Conservation (phyloP, 1,140 invertebrate genomes). For the Nautilus pompilius region DNA sequence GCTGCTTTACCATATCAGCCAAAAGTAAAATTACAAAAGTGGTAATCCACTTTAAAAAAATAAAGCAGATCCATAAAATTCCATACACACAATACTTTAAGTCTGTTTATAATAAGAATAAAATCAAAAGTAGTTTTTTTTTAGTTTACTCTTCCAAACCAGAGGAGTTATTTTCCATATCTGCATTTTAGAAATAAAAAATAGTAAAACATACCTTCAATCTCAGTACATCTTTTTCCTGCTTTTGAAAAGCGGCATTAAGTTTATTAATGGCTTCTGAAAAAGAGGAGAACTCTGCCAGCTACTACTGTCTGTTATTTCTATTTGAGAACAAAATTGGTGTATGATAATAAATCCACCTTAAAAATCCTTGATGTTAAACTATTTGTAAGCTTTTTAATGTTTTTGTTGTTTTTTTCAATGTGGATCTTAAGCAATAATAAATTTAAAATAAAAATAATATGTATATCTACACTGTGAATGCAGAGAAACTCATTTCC, state of each 20-base stretch:
- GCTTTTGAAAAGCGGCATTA: slow-evolving; percentile 50
- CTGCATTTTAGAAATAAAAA: not conserved
- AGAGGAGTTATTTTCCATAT: not conserved
- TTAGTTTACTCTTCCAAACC: no score
- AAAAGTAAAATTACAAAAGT: no score
- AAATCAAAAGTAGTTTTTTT: no score
- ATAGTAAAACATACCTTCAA: slow-evolving; percentile 32
- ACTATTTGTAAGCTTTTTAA: no score
- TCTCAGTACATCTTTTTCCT: slow-evolving; percentile 51
- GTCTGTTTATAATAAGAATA: no score
- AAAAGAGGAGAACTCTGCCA: slow-evolving; percentile 5
- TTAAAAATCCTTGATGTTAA: not conserved
- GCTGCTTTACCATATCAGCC: no score
- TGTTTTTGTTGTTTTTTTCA: no score
- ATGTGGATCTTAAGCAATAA: no score
- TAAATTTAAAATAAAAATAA: no score
- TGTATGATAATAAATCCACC: not conserved
- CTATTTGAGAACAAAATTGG: not conserved
- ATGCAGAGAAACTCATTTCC: no score
- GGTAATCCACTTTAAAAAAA: no score
- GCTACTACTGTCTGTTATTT: not conserved
- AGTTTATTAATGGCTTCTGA: slow-evolving; percentile 55
- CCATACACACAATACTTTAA: not conserved
- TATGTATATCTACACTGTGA: no score
- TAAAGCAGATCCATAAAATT: not conserved